Base-by-base conservation (phyloP, 1,140 invertebrate genomes). In the Nasonia giraulti region DNA sequence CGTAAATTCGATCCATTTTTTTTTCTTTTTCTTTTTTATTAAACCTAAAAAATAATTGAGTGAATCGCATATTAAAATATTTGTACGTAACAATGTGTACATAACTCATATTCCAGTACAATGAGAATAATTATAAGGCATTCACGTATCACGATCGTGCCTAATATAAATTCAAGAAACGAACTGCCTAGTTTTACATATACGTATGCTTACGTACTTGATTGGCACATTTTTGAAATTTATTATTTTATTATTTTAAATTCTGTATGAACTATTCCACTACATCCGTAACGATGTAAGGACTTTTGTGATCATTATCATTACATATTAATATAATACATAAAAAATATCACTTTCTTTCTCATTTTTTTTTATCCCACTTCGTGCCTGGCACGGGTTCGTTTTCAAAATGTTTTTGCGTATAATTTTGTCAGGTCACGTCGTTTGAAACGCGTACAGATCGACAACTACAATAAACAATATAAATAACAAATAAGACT, bases 241-340 rank as follows among this genome's bases (percentile, higher is more conserved):
- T 44, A 8, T 44, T 44, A 12, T 62, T 75, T 75, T 17, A n/a
- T 77, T 31, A 2, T 31, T 66, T 62, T 40, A 66, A 74, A 62
- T 74, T 23, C 40, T 80, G 33, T 6, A 3, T 74, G 23, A 33
- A 40, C 31, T 82, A 66, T 33, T 31, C 33, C 44, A 23, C 78
- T 80, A 23, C 40, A 23, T 69, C 11, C 6, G 37, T n/a, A 37
- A 8, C 37, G 37, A 40, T 68, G 17, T 37, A 78, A 8, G 27
- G 20, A 33, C 20, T 47, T 5, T 78, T 6, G 37, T 83, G 74
- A 77, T 75, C 31, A 69, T 27, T 69, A 44, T n/a, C n/a, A n/a
- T 31, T 62, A 74, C 5, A 47, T 83, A 77, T 69, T 68, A 37
- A 82, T 82, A 82, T 75, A 76, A 82, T 82, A 66, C 50, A 66